phyloP scores from a whole-genome alignment of 2,113 vertebrate species.

The Clarias gariepinus region DNA sequence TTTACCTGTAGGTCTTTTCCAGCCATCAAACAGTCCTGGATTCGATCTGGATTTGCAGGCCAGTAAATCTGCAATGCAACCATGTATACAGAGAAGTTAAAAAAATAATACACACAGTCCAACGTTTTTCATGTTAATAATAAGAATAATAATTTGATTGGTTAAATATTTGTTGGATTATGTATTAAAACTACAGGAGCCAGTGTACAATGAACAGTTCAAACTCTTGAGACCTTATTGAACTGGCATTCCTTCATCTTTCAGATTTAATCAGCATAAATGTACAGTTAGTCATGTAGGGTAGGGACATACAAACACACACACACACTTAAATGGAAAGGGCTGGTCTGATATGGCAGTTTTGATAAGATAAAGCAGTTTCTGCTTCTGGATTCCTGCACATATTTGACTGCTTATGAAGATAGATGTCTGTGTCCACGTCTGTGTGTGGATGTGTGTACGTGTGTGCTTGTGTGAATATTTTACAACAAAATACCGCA shows the following conservation, averaged over 20 bases:
- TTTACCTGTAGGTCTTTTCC: constrained; percentile 77
- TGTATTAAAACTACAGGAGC: constrained; percentile 1
- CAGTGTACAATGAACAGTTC: constrained; percentile 10
- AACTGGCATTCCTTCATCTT: background rate
- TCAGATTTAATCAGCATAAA: constrained; percentile 44
- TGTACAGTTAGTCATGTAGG: constrained; percentile 38
- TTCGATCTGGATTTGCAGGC: constrained; percentile 75
- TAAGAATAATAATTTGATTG: background rate
- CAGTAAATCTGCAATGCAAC: constrained; percentile 69
- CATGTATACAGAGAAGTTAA: background rate
- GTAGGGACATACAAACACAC: constrained; percentile 32
- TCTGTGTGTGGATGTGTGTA: constrained; percentile 22
- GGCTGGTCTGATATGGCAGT: constrained; percentile 43
- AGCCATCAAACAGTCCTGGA: constrained; percentile 80
- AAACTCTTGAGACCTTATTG: constrained; percentile 19
- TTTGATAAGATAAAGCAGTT: constrained; percentile 68
- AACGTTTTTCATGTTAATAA: background rate
- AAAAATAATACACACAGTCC: background rate
- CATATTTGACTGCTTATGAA: constrained; percentile 27
- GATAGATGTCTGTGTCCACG: constrained; percentile 20
- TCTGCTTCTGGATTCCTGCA: constrained; percentile 58
- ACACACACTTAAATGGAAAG: constrained; percentile 36
- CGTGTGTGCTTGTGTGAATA: constrained; percentile 8
- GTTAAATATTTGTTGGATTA: background rate
- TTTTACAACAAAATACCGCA: background rate